Percentiles rank a stretch among this genome's conserved stretches.
Evolutionary conservation across 2,888 invertebrate genomes (phyloP).

Genomic region (Tetranychus piercei): DNA sequence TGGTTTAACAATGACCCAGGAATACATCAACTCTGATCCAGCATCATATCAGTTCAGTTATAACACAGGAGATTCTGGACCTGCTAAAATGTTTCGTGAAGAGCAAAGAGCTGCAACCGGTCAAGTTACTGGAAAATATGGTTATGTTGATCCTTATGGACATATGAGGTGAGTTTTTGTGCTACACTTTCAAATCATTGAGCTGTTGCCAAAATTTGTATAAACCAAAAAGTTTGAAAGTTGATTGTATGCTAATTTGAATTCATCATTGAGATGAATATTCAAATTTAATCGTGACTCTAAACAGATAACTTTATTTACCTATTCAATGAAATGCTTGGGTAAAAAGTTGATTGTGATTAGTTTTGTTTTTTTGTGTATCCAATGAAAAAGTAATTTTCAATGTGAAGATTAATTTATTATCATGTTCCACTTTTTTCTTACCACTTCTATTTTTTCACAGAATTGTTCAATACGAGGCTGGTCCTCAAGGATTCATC

Average conservation of each 20-base stretch:
- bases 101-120: neutral
- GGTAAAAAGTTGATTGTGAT: too few relatives aligned
- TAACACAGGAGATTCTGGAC: neutral
- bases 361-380: too few relatives aligned
- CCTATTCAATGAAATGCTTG: neutral
- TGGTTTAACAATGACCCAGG: neutral
- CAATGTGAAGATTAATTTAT: neutral
- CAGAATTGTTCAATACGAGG: slow-evolving; percentile 23
- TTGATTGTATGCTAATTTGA: too few relatives aligned
- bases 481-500: slow-evolving; percentile 23
- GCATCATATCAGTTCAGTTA: neutral
- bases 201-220: too few relatives aligned
- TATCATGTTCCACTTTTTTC: neutral
- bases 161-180: neutral
- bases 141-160: slow-evolving; percentile 8
- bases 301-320: neutral
- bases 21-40: neutral
- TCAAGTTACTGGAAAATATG: slow-evolving; percentile 6
- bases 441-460: neutral
- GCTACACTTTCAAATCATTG: neutral
- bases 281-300: too few relatives aligned
- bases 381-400: too few relatives aligned
- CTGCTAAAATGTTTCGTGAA: slow-evolving; percentile 3
- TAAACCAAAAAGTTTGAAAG: too few relatives aligned
- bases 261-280: too few relatives aligned